Evolutionary conservation across 1,140 invertebrate species (phyloP), one percentile per base, ranked within the genome.

Genomic region (Heliconius eleuchia): DNA sequence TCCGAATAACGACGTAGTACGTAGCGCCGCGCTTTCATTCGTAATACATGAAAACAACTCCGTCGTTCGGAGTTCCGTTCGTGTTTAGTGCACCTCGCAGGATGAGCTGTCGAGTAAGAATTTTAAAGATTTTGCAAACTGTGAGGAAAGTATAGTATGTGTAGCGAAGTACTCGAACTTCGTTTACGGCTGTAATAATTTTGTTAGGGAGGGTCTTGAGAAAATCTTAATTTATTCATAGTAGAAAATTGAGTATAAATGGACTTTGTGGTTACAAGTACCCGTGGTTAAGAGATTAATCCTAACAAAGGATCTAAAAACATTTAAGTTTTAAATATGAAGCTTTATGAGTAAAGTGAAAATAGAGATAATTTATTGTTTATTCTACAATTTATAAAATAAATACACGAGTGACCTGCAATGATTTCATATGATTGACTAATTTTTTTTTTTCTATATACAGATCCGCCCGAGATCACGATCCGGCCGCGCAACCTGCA

Each of bases 401-500:
- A 11, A 16, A 16, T 3, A 16, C 16, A 0, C 1, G n/a, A 23
- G 19, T n/a, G n/a, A 57, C 8, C 6, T 23, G 7, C 9, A 57
- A 57, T 9, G 6, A n/a, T 57, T 57, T 9, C 7, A 11, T 55
- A 19, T 23, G 19, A 23, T 4, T 66, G 16, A 73, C 81, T 85
- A 77, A 89, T 85, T 92, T 86, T 95, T 93, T 95, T 88, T 84
- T 88, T 27, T 86, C 80, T 89, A 80, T 87, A 77, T 91, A 82
- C 96, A 99, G 98, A 98, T 96, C 98, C 98, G 73, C 98, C 98
- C 80, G 97, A 98, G 95, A 98, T 99, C 89, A 96, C 97, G 85
- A 97, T 97, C 87, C 96, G 96, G 87, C 98, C 98, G 13, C 96
- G 96, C 80, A 98, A 98, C 90, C 97, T 98, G 87, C 97, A 97